Base-by-base conservation (phyloP, 2,113 vertebrate genomes). In the Mormoops blainvillei region DNA sequence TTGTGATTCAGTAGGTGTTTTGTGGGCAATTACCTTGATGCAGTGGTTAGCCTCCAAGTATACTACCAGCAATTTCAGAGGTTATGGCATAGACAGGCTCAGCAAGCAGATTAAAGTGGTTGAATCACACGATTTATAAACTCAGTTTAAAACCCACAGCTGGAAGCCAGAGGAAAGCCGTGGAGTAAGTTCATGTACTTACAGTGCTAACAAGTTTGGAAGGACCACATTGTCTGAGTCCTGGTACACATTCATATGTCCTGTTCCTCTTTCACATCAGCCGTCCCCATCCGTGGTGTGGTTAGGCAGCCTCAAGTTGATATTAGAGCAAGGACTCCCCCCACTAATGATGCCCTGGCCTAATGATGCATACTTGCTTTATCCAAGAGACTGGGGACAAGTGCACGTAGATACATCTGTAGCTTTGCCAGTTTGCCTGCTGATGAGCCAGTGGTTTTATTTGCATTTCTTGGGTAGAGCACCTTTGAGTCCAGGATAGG, bases 11-110 rank as follows among this genome's bases (percentile, higher is more conserved):
- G 90, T 91, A 85, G 92, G 70, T 90, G 65, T 90, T 94, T 50
- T 87, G 54, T 95, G 89, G 89, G 84, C 93, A 97, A 77, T 87
- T 92, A 81, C 87, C 52, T 87, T 65, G n/a, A 36, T 80, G n/a
- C 20, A 83, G 3, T 68, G 45, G 52, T 81, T 94, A 50, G 26
- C 41, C 61, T 74, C 63, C 22, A 26, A 50, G 43, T 52, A 33
- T 4, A 31, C 24, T 43, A 22, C 36, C 31, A 73, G n/a, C 58
- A 52, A 6, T 58, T 38, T 38, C 68, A 36, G 50, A 92, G 73
- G 36, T 45, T 68, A 58, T 70, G 43, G 52, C 88, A 65, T 41
- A 70, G 87, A 82, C 28, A 48, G 58, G 28, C 5, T 70, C 54
- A 43, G 56, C 48, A 93, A 36, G 41, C 70, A 71, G 63, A 67